Base-by-base conservation (phyloP, 2,113 vertebrate species). In the Ictalurus punctatus region DNA sequence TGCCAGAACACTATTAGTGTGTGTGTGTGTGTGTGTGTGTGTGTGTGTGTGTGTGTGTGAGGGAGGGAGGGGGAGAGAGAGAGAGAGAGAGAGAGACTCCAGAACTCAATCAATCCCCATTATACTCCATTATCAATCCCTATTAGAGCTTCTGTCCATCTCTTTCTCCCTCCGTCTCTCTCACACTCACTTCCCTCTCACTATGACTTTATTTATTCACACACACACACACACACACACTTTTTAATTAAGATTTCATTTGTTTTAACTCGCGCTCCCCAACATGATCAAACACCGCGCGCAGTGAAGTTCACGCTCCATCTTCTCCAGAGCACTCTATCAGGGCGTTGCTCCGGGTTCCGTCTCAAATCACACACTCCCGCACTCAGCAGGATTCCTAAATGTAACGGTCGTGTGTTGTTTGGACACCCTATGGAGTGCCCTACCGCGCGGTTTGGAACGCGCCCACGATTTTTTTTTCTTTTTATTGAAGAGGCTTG, bases 1-100 rank as follows among this genome's bases (percentile, higher is more conserved):
- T 48, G 37, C 37, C 40, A 12, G n/a, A 48, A 44, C 8, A 44
- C 37, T 40, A 2, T 81, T 21, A 27, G 19, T 61, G 27, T 59
- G 80, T 82, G n/a, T 83, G 27, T 59, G 80, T 82, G n/a, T 83
- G 56, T 83, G 27, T 81, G 8, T 69, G 76, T 65, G 40, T 82
- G 76, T 30, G 48, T 56, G 52, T 89, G 48, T 81, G 48, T 86
- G 27, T 88, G n/a, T 90, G 61, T 27, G 63, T 10, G 37, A 40
- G 37, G 1, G 40, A 4, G 63, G 0, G 63, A 27, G 40, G 5
- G 4, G 5, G 40, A 44, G 40, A 44, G 40, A 44, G 40, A 44
- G 40, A 44, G 40, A 44, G 40, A 44, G 40, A 44, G 4, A 44
- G 40, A 44, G 3, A 44, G 40, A 44, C 61, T 12, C 27, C 65